phyloP scores from a whole-genome alignment of 2,113 vertebrate genomes.

The Siniperca chuatsi region DNA sequence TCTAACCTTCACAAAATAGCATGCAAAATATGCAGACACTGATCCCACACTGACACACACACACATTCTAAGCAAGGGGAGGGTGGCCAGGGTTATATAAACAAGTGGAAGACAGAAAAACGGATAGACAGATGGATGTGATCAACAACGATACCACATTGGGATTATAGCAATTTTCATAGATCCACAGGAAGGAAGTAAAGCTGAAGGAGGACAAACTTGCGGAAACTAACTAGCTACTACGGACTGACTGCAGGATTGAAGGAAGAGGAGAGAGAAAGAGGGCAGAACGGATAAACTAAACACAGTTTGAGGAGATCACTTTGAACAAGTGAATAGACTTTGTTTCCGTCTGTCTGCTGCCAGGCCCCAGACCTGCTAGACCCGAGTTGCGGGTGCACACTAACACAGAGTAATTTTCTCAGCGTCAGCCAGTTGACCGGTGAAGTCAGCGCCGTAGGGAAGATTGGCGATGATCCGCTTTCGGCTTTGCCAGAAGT shows the following conservation, averaged over 20 bases:
- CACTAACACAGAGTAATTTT: constrained; percentile 63
- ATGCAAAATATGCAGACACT: constrained; percentile 82
- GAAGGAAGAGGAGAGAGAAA: constrained; percentile 42
- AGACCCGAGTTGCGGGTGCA: constrained; percentile 30
- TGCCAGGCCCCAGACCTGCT: constrained; percentile 41
- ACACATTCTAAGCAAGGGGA: constrained; percentile 61
- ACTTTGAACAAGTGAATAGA: constrained; percentile 53
- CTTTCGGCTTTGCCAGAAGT: constrained; percentile 65
- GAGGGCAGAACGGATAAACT: constrained; percentile 54
- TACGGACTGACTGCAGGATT: constrained; percentile 23
- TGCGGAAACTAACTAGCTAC: constrained; percentile 52
- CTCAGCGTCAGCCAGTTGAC: constrained; percentile 66
- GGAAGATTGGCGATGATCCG: constrained; percentile 65
- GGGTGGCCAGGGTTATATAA: constrained; percentile 78
- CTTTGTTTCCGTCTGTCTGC: constrained; percentile 44
- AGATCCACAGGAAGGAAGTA: constrained; percentile 44
- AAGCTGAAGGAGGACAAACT: constrained; percentile 38
- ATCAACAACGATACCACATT: constrained; percentile 28
- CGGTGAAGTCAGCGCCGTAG: constrained; percentile 60
- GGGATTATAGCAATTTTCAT: constrained; percentile 58
- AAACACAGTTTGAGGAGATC: constrained; percentile 58
- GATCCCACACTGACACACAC: constrained; percentile 72
- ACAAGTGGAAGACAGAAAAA: constrained; percentile 59
- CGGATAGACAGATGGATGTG: constrained; percentile 55
- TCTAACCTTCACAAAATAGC: constrained; percentile 82